phyloP scores from a whole-genome alignment of 2,888 invertebrate genomes.

The Ferdinandea cuprea region DNA sequence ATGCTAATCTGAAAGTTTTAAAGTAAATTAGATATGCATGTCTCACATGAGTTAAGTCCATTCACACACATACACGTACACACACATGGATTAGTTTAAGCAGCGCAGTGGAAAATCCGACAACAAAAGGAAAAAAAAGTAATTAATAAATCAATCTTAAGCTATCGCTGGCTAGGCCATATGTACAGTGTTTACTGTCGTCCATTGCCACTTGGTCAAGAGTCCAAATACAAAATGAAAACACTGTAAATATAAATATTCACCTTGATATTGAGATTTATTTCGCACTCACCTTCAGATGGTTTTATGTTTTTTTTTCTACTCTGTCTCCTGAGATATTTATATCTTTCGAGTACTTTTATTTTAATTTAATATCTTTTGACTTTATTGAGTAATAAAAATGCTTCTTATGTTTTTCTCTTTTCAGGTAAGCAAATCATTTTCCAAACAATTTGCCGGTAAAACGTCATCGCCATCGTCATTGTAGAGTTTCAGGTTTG shows the following conservation, averaged over 20 bases:
- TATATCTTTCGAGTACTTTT: background rate
- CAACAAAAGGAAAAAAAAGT: background rate
- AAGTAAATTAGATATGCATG: conserved; percentile 29
- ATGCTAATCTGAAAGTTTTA: conserved; percentile 21
- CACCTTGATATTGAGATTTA: conserved; percentile 44
- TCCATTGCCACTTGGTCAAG: conserved; percentile 47
- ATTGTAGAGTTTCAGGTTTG: conserved; percentile 35
- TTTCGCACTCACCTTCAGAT: conserved; percentile 37
- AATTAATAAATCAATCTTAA: conserved; percentile 35
- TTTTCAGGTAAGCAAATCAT: conserved; percentile 44
- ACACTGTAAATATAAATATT: conserved; percentile 17
- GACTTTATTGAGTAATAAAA: conserved; percentile 4
- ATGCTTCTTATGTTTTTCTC: conserved; percentile 14
- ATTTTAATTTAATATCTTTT: conserved; percentile 3
- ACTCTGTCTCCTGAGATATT: background rate
- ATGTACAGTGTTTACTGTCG: background rate
- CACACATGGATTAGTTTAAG: background rate
- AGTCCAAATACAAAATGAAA: conserved; percentile 23
- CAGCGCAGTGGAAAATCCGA: conserved; percentile 4
- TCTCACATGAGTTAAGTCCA: conserved; percentile 18
- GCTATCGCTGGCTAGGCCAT: conserved; percentile 9
- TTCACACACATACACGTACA: too few relatives aligned
- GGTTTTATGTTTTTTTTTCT: background rate
- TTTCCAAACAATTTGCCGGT: conserved; percentile 5
- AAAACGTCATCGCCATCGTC: background rate